Conservation (phyloP, 2,888 invertebrate species). For the Cartodere bifasciata region DNA sequence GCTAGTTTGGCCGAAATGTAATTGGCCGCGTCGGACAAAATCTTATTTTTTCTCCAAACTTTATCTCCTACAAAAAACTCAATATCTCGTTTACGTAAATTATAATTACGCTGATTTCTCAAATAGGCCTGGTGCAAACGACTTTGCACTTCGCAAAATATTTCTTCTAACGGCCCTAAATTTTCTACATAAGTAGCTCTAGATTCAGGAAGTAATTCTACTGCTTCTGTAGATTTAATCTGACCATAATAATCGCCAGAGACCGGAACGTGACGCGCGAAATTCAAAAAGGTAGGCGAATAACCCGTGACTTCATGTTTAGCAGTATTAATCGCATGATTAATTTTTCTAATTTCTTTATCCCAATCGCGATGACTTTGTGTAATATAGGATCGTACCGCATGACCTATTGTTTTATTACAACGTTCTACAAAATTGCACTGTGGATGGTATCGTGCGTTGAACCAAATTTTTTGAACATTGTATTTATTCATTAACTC, state of each 20-base stretch:
- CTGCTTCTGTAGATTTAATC: slow-evolving; percentile 6
- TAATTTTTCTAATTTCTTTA: slow-evolving; percentile 10
- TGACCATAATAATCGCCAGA: slow-evolving; percentile 14
- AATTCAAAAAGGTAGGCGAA: slow-evolving; percentile 14
- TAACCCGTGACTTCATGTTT: slow-evolving; percentile 14
- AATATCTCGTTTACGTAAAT: slow-evolving; percentile 3
- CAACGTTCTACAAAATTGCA: slow-evolving; percentile 8
- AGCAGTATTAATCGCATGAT: slow-evolving; percentile 13
- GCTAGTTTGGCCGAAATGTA: slow-evolving; percentile 12
- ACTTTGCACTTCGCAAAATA: slow-evolving; percentile 1
- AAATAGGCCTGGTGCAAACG: slow-evolving; percentile 1
- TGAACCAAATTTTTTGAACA: slow-evolving; percentile 9
- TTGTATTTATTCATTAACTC: slow-evolving; percentile 2
- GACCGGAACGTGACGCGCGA: slow-evolving; percentile 13
- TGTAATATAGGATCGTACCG: slow-evolving; percentile 9
- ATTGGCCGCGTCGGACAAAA: slow-evolving; percentile 9
- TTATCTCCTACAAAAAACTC: slow-evolving; percentile 6
- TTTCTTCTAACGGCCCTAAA: neutral
- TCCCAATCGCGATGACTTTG: slow-evolving; percentile 19
- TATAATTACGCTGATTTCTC: slow-evolving; percentile 1
- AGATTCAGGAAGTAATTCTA: slow-evolving; percentile 1
- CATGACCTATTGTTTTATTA: slow-evolving; percentile 8
- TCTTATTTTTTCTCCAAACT: slow-evolving; percentile 13
- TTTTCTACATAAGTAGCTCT: neutral
- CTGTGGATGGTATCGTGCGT: slow-evolving; percentile 7